Evolutionary conservation across 2,888 invertebrate species (phyloP).

Genomic region (Theodoxus fluviatilis): DNA sequence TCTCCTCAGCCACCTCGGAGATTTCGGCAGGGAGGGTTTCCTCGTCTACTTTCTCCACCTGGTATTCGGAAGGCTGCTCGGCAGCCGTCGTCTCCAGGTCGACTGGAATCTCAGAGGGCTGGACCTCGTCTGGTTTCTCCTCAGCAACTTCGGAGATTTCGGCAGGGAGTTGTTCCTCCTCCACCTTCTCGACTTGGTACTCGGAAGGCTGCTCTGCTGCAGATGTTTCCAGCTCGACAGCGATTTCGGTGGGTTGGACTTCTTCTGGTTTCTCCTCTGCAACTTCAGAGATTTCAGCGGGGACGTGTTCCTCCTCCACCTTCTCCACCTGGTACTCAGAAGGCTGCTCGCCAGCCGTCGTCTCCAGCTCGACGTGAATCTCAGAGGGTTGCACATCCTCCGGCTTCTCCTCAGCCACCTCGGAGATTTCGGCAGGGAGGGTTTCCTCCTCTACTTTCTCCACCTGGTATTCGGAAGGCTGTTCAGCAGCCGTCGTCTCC

Average conservation of each 20-base stretch:
- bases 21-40: constrained; percentile 22
- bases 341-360: constrained; percentile 30
- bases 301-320: constrained; percentile 30
- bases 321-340: constrained; percentile 29
- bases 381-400: constrained; percentile 26
- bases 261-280: constrained; percentile 26
- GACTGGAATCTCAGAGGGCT: constrained; percentile 26
- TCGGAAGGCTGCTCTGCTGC: constrained; percentile 28
- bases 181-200: constrained; percentile 32
- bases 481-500: constrained; percentile 28
- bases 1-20: constrained; percentile 1
- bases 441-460: constrained; percentile 30
- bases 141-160: constrained; percentile 27
- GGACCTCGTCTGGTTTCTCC: constrained; percentile 23
- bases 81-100: constrained; percentile 26
- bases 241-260: constrained; percentile 27
- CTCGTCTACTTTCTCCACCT: constrained; percentile 15
- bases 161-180: constrained; percentile 31
- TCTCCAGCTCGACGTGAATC: constrained; percentile 27
- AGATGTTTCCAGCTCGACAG: constrained; percentile 29
- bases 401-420: constrained; percentile 27
- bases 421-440: constrained; percentile 28
- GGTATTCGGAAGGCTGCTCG: constrained; percentile 19
- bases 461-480: constrained; percentile 30
- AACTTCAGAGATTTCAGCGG: constrained; percentile 31